Conservation (phyloP, 1,140 invertebrate species). For the Agrypnia vestita region DNA sequence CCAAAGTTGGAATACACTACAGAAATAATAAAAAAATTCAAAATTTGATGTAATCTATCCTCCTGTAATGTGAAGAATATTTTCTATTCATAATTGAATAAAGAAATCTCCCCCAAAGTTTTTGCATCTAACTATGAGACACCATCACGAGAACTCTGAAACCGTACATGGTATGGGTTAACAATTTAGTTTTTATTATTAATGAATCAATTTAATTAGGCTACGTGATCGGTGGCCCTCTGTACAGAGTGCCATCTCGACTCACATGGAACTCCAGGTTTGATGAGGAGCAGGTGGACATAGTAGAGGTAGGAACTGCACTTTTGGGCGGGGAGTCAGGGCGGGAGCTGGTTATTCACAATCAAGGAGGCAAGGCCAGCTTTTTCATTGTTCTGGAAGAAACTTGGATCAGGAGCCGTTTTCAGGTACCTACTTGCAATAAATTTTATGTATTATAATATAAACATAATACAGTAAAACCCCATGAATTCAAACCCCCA, state of each 20-base stretch:
- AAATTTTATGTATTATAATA: too few species aligned
- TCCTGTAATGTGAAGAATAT: too few species aligned
- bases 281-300: conserved; percentile 10
- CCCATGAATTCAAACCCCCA: too few species aligned
- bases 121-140: too few species aligned
- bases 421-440: conserved; percentile 2
- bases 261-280: neutral
- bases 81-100: too few species aligned
- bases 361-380: conserved; percentile 1
- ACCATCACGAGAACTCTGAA: too few species aligned
- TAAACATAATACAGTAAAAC: too few species aligned
- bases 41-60: too few species aligned
- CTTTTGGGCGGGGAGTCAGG: neutral
- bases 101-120: too few species aligned
- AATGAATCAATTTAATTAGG: neutral
- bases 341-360: conserved; percentile 10
- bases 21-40: too few species aligned
- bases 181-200: neutral
- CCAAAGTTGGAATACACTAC: too few species aligned
- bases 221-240: conserved; percentile 11
- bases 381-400: conserved; percentile 31
- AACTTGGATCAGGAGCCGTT: conserved; percentile 8
- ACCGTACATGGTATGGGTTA: neutral
- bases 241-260: conserved; percentile 13
- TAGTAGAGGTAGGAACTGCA: conserved; percentile 10